Evolutionary conservation across 2,797 vertebrate genomes (phyloP).

Genomic region (Oreochromis mossambicus): DNA sequence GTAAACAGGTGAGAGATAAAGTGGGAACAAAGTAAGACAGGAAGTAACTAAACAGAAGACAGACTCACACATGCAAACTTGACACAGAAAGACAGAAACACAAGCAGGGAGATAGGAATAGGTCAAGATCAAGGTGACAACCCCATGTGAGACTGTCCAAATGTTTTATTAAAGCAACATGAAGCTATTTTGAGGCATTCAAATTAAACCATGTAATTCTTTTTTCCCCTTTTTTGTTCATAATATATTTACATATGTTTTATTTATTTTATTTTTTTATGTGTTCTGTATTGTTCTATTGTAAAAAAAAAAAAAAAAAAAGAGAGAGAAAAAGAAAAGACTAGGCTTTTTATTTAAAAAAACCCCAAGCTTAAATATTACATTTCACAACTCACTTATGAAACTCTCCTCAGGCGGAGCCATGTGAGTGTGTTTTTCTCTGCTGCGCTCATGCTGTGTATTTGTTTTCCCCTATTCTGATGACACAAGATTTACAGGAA

Average conservation of each 20-base stretch:
- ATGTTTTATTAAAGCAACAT: neutral
- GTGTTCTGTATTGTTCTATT: neutral
- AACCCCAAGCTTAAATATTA: neutral
- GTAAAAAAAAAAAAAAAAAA: neutral
- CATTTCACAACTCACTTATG: neutral
- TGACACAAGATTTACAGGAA: constrained; percentile 29
- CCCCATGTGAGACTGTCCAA: neutral
- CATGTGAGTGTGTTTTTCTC: neutral
- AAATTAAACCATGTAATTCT: neutral
- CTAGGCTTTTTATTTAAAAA: neutral
- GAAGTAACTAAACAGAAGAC: no score
- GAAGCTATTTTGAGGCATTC: neutral
- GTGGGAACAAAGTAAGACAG: no score
- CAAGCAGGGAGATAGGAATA: no score
- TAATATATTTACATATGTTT: neutral
- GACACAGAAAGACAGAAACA: no score
- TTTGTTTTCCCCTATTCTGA: neutral
- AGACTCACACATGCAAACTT: no score
- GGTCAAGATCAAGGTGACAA: no score
- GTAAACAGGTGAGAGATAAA: no score
- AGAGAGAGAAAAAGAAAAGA: neutral
- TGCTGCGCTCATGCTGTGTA: neutral
- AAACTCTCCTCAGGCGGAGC: neutral
- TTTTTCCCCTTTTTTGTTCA: fast-evolving
- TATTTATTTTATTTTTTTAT: neutral